A percentile compares a stretch with the other conserved stretches of the same genome.
phyloP scores from a whole-genome alignment of 2,113 vertebrate genomes.

The Callithrix jacchus region DNA sequence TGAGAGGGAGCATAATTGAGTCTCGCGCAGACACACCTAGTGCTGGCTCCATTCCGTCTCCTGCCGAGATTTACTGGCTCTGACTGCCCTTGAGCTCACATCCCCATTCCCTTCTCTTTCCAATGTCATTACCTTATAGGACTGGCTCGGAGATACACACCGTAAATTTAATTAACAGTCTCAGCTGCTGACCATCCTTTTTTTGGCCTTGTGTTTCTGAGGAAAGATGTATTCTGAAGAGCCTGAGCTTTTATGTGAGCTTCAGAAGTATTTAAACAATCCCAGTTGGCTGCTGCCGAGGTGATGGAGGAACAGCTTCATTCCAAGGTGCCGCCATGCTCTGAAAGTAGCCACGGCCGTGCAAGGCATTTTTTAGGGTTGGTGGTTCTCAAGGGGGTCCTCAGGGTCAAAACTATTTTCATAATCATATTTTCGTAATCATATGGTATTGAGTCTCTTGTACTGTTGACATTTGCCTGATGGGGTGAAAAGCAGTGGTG shows the following conservation, averaged over 20 bases:
- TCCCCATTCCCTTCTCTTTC: neutral
- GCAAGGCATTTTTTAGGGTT: rapidly evolving
- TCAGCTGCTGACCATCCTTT: neutral
- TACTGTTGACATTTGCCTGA: neutral
- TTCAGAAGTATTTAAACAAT: neutral
- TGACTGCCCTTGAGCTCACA: neutral
- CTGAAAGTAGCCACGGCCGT: neutral
- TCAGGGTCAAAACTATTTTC: neutral
- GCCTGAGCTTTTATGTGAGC: neutral
- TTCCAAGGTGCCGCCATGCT: rapidly evolving
- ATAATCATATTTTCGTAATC: rapidly evolving
- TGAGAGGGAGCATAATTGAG: neutral
- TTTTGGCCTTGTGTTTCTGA: neutral
- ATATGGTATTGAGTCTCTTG: rapidly evolving
- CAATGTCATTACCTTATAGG: neutral
- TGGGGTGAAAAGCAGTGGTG: neutral
- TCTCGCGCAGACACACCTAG: neutral
- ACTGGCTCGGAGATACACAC: neutral
- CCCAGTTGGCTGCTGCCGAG: neutral
- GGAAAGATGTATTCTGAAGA: slow-evolving; percentile 35
- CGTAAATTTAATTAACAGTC: neutral
- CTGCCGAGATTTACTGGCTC: neutral
- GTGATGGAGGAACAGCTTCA: neutral
- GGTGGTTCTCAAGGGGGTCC: neutral
- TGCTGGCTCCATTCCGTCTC: neutral